A percentile compares a stretch with the other conserved stretches of the same genome.
Conservation (phyloP, 2,797 vertebrate species). For the Crocidura indochinensis region DNA sequence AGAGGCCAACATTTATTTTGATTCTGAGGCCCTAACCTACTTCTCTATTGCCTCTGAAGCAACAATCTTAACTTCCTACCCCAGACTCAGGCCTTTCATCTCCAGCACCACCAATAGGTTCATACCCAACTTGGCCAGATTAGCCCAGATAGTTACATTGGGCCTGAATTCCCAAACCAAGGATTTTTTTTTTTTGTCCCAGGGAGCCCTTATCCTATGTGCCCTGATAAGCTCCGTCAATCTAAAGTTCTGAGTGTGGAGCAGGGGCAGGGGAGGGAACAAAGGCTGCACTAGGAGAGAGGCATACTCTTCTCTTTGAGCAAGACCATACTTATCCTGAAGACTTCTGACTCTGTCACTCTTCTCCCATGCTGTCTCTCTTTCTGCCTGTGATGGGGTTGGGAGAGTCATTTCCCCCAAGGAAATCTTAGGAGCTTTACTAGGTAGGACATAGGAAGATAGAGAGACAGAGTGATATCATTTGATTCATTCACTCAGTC, state of each 20-base stretch:
- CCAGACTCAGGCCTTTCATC: rapidly evolving
- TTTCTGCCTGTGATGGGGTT: too few relatives aligned
- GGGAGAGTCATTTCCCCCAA: too few relatives aligned
- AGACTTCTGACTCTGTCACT: too few relatives aligned
- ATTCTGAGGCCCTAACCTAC: background rate
- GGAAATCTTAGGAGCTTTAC: too few relatives aligned
- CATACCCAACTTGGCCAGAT: rapidly evolving
- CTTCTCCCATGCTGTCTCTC: too few relatives aligned
- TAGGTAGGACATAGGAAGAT: background rate
- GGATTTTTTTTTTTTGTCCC: background rate
- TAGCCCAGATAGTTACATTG: background rate
- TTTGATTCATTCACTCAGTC: background rate
- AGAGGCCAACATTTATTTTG: background rate
- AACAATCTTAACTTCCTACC: background rate
- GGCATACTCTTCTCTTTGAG: too few relatives aligned
- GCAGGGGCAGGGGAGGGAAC: too few relatives aligned
- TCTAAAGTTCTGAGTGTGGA: background rate
- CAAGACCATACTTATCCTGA: too few relatives aligned
- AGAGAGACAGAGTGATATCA: background rate
- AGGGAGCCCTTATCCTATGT: background rate
- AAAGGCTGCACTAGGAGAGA: background rate
- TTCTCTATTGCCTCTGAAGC: rapidly evolving
- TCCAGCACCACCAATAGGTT: background rate
- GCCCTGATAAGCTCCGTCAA: background rate
- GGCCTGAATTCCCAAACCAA: background rate